phyloP scores from a whole-genome alignment of 2,797 vertebrate species.

The Nannoperca obscura region DNA sequence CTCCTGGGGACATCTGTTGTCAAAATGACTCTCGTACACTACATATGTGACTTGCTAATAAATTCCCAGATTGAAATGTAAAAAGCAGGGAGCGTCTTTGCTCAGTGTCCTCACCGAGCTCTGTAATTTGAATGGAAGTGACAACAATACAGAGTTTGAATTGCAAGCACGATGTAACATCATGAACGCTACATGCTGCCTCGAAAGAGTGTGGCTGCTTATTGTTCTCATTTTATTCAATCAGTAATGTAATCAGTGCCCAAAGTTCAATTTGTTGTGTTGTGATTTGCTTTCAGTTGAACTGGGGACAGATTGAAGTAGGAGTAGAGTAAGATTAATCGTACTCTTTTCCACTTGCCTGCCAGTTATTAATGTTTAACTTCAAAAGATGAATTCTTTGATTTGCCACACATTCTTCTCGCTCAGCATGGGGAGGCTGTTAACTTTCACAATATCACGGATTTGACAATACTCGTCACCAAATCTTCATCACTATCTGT shows the following conservation, averaged over 20 bases:
- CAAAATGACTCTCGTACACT: neutral
- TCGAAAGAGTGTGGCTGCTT: neutral
- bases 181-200: neutral
- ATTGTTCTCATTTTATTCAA: neutral
- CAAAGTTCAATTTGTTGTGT: neutral
- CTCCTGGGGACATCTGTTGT: neutral
- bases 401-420: neutral
- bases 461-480: neutral
- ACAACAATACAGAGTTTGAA: neutral
- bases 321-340: neutral
- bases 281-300: neutral
- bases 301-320: neutral
- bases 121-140: neutral
- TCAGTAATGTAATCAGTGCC: conserved; percentile 13
- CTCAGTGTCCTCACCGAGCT: neutral
- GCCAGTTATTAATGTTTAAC: neutral
- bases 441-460: neutral
- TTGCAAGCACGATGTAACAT: neutral
- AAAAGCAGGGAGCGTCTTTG: too few species aligned
- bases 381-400: neutral
- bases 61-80: too few species aligned
- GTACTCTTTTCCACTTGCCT: neutral
- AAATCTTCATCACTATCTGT: neutral
- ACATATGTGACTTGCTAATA: neutral
- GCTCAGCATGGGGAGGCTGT: neutral